Base-by-base conservation (phyloP, 2,888 invertebrate genomes). In the Aporophyla nigra region DNA sequence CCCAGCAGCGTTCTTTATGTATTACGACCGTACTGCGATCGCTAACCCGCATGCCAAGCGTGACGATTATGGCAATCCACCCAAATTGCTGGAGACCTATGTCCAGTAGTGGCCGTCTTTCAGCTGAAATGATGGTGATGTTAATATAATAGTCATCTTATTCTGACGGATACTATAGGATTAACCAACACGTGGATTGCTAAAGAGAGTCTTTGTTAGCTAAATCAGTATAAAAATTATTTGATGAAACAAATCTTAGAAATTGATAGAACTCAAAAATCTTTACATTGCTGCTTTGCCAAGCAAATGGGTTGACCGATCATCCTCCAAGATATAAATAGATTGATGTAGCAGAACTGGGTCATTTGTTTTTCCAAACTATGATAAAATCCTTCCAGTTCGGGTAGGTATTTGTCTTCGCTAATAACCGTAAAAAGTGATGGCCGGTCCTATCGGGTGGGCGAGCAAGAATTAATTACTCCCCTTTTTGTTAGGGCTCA, bases 371-470 rank as follows among this genome's bases (percentile, higher is more conserved):
- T 65, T n/a, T 43, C 71, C 63, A 71, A 33, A 72, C 83, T 83
- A 79, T 79, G 70, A 86, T 79, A 83, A 70, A 86, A 86, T 84
- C 84, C 84, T 86, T 77, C 65, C 72, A 72, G 56, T 80, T 65
- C 16, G 84, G 80, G n/a, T 76, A 76, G 80, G n/a, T 76, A 76
- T 86, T 85, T 80, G 72, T 86, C 86, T 79, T 71, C 43, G 49
- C 84, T 86, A 83, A 87, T 88, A 87, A 86, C 76, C 76, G 87
- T 88, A 87, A 89, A 89, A 89, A 88, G 78, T 87, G 86, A 88
- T 86, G 86, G 78, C 80, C 76, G n/a, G 62, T 43, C 83, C 70
- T 83, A 86, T 87, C 83, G 77, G 65, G 46, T 40, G 61, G 49
- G 86, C 82, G 80, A 82, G 77, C 76, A 71, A 62, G 74, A 76